Base-by-base conservation (phyloP, 1,140 invertebrate species). In the Tetramorium simillimum region DNA sequence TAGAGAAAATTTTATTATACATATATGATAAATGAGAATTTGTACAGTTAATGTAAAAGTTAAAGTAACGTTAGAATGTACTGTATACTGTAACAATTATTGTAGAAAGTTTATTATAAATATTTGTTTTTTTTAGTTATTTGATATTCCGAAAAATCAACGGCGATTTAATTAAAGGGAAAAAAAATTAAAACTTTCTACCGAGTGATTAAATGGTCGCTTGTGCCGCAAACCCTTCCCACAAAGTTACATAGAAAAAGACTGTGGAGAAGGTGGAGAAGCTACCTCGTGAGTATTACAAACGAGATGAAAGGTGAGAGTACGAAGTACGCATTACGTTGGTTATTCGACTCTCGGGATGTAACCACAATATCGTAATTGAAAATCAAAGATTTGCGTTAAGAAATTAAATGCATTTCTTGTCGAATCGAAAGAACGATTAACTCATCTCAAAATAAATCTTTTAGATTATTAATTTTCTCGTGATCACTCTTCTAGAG, bases 91-190 rank as follows among this genome's bases (percentile, higher is more conserved):
- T 16, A 43, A 24, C 0, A 33, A 53, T 33, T 80, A 37, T 24
- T 51, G 1, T n/a, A 69, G 33, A 43, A 37, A 37, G 7, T 46
- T 18, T 53, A 24, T 69, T 43, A 33, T 28, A 77, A 40, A 67
- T 0, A 10, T 70, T 18, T 12, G 14, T 56, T n/a, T 72, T 70
- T 33, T 18, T 46, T 18, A 37, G 16, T 69, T 33, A 28, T 14
- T 40, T 28, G 18, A 9, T 33, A 75, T 63, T 78, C 5, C 53
- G 49, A 53, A 16, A 56, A 86, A 80, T 75, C 69, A 60, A 40
- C 14, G 33, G 3, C 16, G 46, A 89, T 89, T 90, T 90, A 87
- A 84, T 85, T 80, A 80, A 80, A 69, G 53, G 9, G 0, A 37
- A 40, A 16, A 16, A 73, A 86, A 84, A 56, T 58, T 81, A 72